Evolutionary conservation across 1,140 invertebrate species (phyloP), one percentile per base, ranked within the genome.

Genomic region (Mycetomoellerius zeteki): DNA sequence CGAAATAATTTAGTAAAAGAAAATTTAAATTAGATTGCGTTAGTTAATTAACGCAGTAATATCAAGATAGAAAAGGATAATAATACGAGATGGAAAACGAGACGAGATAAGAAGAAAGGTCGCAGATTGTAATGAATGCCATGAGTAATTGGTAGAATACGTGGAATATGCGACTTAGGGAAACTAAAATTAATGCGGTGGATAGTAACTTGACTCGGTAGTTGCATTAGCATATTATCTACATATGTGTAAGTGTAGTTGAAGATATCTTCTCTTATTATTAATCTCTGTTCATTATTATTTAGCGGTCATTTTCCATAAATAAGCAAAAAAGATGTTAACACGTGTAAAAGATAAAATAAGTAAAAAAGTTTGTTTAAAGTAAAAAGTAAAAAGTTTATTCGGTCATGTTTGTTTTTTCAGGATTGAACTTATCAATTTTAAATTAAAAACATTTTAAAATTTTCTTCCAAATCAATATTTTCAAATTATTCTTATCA

Each of bases 151-250:
- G 33, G 50, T 21, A 16, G 6, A 71, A 58, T 27, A 6, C 21
- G 37, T 30, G 65, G 27, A 67, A 71, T 56, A 80, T 27, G 62
- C n/a, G 30, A 67, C 77, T 80, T 65, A 47, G 24, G 12, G 54
- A 72, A 82, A 73, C 37, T 82, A 47, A 82, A 60, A 82, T 82
- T 72, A 82, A 72, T 37, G 24, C 7, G 12, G 6, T 33, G 78
- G 14, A 58, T 60, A 60, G 37, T 24, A 72, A 60, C 52, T 82
- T 72, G 37, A 8, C 24, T n/a, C 14, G 54, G 24, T 56, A 82
- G 52, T 52, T 72, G 37, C 67, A 82, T 82, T 81, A 69, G 19
- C 47, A 69, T 69, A 80, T 80, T 81, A 80, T 80, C 64, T 50
- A 54, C 43, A 82, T 43, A 72, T 21, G 27, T 73, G 67, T 37